Evolutionary conservation across 2,888 invertebrate species (phyloP).

Genomic region (Cartodere bifasciata): DNA sequence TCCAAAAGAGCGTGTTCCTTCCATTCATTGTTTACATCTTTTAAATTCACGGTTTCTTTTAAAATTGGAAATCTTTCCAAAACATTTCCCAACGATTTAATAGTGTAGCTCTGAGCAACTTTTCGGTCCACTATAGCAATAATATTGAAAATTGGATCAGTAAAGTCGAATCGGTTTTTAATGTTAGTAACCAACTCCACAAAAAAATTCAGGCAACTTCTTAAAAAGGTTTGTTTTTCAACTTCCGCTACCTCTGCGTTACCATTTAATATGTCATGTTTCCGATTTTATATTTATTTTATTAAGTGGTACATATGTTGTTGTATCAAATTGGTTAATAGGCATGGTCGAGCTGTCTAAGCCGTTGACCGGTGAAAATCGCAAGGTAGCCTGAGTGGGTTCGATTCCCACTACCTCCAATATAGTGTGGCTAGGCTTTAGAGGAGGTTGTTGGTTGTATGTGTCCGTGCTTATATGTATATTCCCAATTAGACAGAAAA

Average conservation of each 20-base stretch:
- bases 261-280: neutral
- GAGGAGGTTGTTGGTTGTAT: too few species aligned
- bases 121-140: slow-evolving; percentile 12
- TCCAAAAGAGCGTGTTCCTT: slow-evolving; percentile 12
- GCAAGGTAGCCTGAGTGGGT: too few species aligned
- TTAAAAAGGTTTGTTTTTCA: neutral
- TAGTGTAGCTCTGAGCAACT: slow-evolving; percentile 11
- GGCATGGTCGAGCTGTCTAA: too few species aligned
- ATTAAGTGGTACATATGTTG: too few species aligned
- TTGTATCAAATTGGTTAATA: too few species aligned
- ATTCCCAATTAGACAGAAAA: slow-evolving; percentile 3
- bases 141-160: slow-evolving; percentile 13
- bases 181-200: slow-evolving; percentile 6
- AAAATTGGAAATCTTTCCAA: slow-evolving; percentile 14
- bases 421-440: too few species aligned
- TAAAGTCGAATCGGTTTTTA: slow-evolving; percentile 14
- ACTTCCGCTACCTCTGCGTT: neutral
- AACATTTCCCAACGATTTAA: slow-evolving; percentile 11
- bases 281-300: too few species aligned
- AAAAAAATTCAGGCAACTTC: slow-evolving; percentile 8
- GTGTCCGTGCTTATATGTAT: slow-evolving; percentile 4
- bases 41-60: slow-evolving; percentile 9
- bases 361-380: too few species aligned
- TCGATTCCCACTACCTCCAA: too few species aligned
- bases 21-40: slow-evolving; percentile 15